Conservation (phyloP, 2,797 vertebrate species). For the Danio jaintianensis region DNA sequence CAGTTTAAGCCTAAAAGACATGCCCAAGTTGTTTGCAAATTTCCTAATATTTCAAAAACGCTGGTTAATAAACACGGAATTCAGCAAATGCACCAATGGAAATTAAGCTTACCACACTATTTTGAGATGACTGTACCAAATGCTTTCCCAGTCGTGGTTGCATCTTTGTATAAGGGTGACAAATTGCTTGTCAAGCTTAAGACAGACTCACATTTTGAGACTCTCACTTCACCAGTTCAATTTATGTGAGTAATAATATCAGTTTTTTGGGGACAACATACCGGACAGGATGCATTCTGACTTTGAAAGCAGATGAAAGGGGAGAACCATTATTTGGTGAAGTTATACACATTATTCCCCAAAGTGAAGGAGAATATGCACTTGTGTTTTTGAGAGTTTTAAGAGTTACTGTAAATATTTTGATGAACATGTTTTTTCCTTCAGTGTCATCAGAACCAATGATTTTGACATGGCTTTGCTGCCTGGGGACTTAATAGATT, state of each 20-base stretch:
- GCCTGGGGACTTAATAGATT: neutral
- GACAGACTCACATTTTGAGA: slow-evolving; percentile 2
- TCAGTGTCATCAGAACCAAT: neutral
- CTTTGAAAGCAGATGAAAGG: neutral
- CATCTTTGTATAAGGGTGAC: neutral
- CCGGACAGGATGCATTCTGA: neutral
- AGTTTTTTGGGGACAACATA: neutral
- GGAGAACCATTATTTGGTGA: slow-evolving; percentile 1
- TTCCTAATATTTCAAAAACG: no score
- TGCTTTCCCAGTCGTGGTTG: neutral
- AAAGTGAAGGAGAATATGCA: neutral
- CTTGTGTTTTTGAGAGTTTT: neutral
- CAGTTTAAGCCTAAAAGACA: no score
- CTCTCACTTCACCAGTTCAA: neutral
- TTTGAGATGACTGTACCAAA: neutral
- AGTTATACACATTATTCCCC: slow-evolving; percentile 4
- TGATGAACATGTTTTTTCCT: slow-evolving; percentile 10
- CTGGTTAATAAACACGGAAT: neutral
- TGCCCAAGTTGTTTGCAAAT: no score
- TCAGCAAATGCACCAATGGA: slow-evolving; percentile 9
- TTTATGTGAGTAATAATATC: neutral
- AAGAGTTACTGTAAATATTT: neutral
- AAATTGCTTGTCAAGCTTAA: neutral
- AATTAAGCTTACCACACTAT: neutral
- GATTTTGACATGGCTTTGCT: neutral